These are phyloP conservation scores for Melanargia galathea DNA, from an alignment of 2,888 invertebrate species.

Conservation along the genomic window DNA sequence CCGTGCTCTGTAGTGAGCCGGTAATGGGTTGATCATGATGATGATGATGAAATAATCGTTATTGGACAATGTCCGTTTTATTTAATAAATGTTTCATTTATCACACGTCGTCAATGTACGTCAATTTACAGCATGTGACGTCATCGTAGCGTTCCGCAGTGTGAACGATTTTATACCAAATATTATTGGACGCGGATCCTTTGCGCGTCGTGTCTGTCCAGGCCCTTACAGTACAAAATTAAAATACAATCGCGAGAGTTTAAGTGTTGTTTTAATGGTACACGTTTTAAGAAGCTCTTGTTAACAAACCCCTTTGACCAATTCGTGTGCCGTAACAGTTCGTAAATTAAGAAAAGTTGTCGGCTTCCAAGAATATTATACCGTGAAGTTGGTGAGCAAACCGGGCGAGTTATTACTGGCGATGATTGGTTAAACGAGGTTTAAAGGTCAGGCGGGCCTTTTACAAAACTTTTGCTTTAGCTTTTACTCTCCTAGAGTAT, in stretches of 20 bases:
- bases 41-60: too few species aligned
- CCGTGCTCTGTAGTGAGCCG: too few species aligned
- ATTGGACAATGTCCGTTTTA: too few species aligned
- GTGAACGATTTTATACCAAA: too few species aligned
- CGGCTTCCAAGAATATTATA: conserved; percentile 8
- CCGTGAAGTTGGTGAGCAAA: neutral
- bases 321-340: conserved; percentile 3
- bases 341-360: conserved; percentile 17
- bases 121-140: too few species aligned
- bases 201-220: neutral
- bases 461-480: conserved; percentile 5
- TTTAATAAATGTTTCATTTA: too few species aligned
- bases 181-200: too few species aligned
- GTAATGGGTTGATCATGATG: too few species aligned
- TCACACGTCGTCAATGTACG: too few species aligned
- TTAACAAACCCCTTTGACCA: conserved; percentile 15
- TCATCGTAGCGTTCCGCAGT: too few species aligned
- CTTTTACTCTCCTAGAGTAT: too few species aligned
- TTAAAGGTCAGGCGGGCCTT: conserved; percentile 12
- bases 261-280: conserved; percentile 2
- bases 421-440: conserved; percentile 15
- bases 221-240: neutral
- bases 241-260: conserved; percentile 3
- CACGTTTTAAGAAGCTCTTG: conserved; percentile 8
- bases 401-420: conserved; percentile 1